These are phyloP conservation scores for Bufotes viridis DNA, from an alignment of 2,797 vertebrate species.

Conservation along the genomic window DNA sequence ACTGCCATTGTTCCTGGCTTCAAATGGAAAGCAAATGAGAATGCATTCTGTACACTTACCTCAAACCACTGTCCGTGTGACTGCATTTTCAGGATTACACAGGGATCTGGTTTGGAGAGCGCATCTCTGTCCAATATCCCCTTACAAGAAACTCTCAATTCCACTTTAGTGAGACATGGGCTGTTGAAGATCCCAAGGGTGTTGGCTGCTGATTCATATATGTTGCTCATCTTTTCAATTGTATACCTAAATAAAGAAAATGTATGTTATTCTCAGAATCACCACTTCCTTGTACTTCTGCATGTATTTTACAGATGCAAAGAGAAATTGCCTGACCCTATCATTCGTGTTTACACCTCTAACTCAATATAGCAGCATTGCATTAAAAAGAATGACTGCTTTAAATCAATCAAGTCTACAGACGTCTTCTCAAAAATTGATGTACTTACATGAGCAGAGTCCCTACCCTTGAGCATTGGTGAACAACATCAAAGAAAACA, in stretches of 20 bases:
- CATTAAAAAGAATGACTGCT: slow-evolving; percentile 5
- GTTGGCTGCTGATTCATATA: slow-evolving; percentile 97
- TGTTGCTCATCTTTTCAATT: slow-evolving; percentile 94
- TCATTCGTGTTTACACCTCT: slow-evolving; percentile 19
- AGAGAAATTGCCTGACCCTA: neutral
- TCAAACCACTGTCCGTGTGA: slow-evolving; percentile 98
- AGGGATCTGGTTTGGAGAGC: slow-evolving; percentile 97
- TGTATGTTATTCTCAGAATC: neutral
- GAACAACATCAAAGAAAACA: slow-evolving; percentile 4
- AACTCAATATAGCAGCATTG: slow-evolving; percentile 1
- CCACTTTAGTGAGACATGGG: slow-evolving; percentile 96
- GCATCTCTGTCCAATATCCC: slow-evolving; percentile 96
- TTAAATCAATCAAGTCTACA: slow-evolving; percentile 29
- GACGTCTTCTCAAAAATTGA: slow-evolving; percentile 24
- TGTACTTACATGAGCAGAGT: neutral
- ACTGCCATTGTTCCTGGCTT: neutral
- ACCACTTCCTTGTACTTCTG: neutral
- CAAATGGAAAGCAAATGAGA: neutral
- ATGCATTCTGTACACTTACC: slow-evolving; percentile 77
- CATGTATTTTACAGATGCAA: neutral
- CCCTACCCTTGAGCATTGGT: neutral
- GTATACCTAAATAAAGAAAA: slow-evolving; percentile 65
- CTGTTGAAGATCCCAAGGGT: slow-evolving; percentile 98
- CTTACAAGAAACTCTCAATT: slow-evolving; percentile 93
- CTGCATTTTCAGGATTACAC: slow-evolving; percentile 98